Percentiles rank a stretch among this genome's conserved stretches.
Evolutionary conservation across 2,888 invertebrate genomes (phyloP).

Genomic region (Entomobrya multifasciata): DNA sequence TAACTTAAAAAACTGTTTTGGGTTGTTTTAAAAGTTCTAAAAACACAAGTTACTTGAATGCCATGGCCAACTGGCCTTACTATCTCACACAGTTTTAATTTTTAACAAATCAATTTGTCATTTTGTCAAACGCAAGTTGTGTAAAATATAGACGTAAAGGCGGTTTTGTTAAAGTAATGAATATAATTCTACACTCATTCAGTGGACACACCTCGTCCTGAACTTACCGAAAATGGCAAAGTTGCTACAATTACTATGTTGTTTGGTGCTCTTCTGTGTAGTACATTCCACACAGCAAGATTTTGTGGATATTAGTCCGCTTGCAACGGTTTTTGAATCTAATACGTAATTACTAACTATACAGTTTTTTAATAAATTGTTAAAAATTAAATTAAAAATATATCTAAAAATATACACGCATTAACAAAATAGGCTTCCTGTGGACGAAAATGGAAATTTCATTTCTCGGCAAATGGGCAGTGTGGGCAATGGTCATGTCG

Average conservation of each 20-base stretch:
- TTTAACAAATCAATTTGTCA: background rate
- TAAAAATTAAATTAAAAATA: no score
- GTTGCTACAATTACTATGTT: background rate
- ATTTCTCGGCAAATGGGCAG: conserved; percentile 76
- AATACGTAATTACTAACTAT: conserved; percentile 34
- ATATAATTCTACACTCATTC: background rate
- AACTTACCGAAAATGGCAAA: background rate
- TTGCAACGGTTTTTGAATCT: conserved; percentile 72
- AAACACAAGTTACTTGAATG: background rate
- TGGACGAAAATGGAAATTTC: conserved; percentile 71
- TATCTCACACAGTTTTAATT: background rate
- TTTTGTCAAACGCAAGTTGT: no score
- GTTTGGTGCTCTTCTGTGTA: background rate
- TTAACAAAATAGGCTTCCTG: conserved; percentile 73
- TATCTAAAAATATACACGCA: no score
- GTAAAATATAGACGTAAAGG: no score
- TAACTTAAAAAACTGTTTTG: background rate
- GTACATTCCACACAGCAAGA: conserved; percentile 11
- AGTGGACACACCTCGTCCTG: background rate
- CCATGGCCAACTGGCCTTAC: background rate
- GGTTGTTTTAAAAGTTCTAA: background rate
- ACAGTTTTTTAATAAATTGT: no score
- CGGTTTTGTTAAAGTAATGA: no score
- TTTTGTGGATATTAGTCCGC: conserved; percentile 71
- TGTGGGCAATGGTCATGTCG: conserved; percentile 79